Percentiles rank a stretch among this genome's conserved stretches.
phyloP scores from a whole-genome alignment of 1,140 invertebrate species.

The Drosophila paulistorum region DNA sequence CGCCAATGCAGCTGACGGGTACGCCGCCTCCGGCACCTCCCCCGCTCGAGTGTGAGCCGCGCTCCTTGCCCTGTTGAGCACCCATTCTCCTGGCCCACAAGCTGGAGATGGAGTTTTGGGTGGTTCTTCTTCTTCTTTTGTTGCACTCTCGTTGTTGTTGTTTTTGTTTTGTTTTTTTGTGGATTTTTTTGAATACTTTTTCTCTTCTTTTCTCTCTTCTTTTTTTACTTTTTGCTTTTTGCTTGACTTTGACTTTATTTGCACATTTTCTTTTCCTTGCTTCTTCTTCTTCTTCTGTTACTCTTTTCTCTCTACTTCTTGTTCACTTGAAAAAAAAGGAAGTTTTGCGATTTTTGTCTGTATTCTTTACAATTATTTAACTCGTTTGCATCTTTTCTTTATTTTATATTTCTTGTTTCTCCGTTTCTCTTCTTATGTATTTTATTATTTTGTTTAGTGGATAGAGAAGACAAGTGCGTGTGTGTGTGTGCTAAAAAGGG shows the following conservation, averaged over 20 bases:
- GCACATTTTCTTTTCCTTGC: conserved; percentile 49
- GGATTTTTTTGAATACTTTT: conserved; percentile 16
- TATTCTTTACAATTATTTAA: conserved; percentile 25
- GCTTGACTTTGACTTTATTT: conserved; percentile 43
- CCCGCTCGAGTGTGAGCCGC: conserved; percentile 73
- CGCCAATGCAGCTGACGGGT: conserved; percentile 74
- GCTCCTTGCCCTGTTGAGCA: conserved; percentile 94
- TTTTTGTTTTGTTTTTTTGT: conserved; percentile 19
- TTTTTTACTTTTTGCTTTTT: conserved; percentile 36
- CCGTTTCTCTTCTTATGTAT: conserved; percentile 13
- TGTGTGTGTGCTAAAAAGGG: conserved; percentile 12
- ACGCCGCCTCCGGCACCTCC: conserved; percentile 50
- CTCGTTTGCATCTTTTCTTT: conserved; percentile 55
- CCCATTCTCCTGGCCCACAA: conserved; percentile 86
- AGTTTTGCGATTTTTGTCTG: conserved; percentile 34
- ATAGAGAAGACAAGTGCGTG: conserved; percentile 13
- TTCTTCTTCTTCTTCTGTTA: conserved; percentile 20
- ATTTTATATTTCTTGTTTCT: conserved; percentile 43
- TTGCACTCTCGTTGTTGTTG: conserved; percentile 36
- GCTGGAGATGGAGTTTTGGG: conserved; percentile 31
- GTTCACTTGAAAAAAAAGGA: conserved; percentile 26
- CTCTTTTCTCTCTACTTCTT: conserved; percentile 25
- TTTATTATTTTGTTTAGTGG: neutral
- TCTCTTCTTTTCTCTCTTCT: neutral
- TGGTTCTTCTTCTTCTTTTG: conserved; percentile 26